These are phyloP conservation scores for Chloroceryle inda DNA, from an alignment of 2,797 vertebrate genomes.

Conservation along the genomic window DNA sequence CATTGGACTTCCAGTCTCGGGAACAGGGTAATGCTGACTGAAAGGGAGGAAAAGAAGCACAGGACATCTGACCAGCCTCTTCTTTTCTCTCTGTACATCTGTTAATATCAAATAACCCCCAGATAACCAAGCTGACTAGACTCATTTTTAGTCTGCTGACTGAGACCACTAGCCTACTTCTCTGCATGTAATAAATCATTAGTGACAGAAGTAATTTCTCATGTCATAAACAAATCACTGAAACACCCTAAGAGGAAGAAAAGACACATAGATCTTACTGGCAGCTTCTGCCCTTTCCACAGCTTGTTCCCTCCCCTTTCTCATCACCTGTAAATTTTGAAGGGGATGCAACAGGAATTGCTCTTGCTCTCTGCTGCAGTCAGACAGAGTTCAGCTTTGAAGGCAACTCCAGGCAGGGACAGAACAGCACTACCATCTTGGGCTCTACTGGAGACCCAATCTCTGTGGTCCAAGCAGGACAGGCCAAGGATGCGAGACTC, in stretches of 20 bases:
- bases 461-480: no score
- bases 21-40: not conserved
- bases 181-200: not conserved
- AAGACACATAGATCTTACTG: not conserved
- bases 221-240: not conserved
- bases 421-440: rapidly evolving
- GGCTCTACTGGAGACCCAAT: not conserved
- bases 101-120: not conserved
- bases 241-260: not conserved
- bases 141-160: not conserved
- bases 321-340: not conserved
- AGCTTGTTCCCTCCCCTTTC: not conserved
- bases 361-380: not conserved
- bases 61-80: not conserved
- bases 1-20: not conserved
- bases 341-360: not conserved
- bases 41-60: not conserved
- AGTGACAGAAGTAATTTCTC: not conserved
- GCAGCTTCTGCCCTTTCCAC: not conserved
- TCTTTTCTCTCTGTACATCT: not conserved
- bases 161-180: not conserved
- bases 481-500: not conserved
- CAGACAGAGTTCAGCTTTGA: not conserved
- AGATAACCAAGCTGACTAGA: not conserved
- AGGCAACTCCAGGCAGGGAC: not conserved